These are phyloP conservation scores for Meriones unguiculatus DNA, from an alignment of 2,113 vertebrate species.

Conservation along the genomic window DNA sequence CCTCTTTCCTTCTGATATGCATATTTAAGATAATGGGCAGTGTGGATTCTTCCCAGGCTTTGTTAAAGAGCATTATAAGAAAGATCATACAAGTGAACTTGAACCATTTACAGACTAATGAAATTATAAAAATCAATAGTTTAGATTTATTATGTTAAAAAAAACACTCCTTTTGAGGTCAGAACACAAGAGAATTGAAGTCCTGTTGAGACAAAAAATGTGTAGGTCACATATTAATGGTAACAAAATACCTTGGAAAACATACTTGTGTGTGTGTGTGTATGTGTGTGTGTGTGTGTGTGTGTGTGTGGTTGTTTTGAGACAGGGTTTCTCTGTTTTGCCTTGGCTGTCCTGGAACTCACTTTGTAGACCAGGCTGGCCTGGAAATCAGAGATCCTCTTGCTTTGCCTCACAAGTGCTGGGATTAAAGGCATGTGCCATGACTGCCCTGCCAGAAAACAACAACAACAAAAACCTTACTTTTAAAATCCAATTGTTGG, in stretches of 20 bases:
- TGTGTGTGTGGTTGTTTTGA: too few species aligned
- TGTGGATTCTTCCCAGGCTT: background rate
- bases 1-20: background rate
- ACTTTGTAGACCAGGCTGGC: too few species aligned
- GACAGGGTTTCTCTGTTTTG: too few species aligned
- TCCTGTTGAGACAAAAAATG: fast-evolving
- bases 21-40: fast-evolving
- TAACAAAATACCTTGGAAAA: background rate
- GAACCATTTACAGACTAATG: background rate
- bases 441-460: too few species aligned
- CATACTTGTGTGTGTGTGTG: too few species aligned
- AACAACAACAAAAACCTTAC: too few species aligned
- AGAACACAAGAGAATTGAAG: background rate
- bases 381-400: too few species aligned
- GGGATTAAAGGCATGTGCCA: too few species aligned
- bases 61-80: background rate
- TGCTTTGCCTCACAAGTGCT: too few species aligned
- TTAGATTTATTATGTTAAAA: background rate
- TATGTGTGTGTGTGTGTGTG: too few species aligned
- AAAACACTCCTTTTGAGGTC: background rate
- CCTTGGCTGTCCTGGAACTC: too few species aligned
- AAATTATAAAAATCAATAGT: background rate
- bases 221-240: background rate
- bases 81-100: background rate
- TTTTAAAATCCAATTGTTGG: background rate